These are phyloP conservation scores for Thaumetopoea pityocampa DNA, from an alignment of 1,140 invertebrate species.

Conservation along the genomic window DNA sequence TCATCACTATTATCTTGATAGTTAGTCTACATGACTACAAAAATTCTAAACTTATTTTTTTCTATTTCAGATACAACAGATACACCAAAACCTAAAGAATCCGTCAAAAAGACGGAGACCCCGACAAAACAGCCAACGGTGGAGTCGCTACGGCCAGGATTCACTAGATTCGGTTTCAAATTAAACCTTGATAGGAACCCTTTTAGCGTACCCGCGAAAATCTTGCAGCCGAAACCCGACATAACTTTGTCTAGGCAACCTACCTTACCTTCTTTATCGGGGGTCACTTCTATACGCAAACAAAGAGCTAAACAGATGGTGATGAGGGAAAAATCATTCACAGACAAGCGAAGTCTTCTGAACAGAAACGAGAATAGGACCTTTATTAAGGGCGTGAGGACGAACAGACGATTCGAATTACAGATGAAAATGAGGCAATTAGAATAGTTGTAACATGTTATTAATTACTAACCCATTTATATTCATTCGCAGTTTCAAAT, in stretches of 20 bases:
- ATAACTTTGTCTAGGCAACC: constrained; percentile 16
- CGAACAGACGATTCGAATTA: constrained; percentile 81
- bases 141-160: constrained; percentile 34
- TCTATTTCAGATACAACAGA: constrained; percentile 17
- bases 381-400: constrained; percentile 77
- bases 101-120: constrained; percentile 23
- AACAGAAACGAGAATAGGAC: constrained; percentile 62
- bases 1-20: no score
- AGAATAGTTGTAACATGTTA: no score
- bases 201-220: constrained; percentile 36
- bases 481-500: no score
- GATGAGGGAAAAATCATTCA: constrained; percentile 57
- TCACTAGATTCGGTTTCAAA: constrained; percentile 73
- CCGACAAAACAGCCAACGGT: constrained; percentile 16
- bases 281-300: constrained; percentile 31
- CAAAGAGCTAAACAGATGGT: constrained; percentile 47
- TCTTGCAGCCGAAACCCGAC: constrained; percentile 11
- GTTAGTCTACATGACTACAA: no score
- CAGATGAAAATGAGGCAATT: constrained; percentile 76
- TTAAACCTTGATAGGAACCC: constrained; percentile 44
- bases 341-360: constrained; percentile 38
- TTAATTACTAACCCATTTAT: no score
- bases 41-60: background rate
- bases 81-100: constrained; percentile 17
- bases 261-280: constrained; percentile 38